Evolutionary conservation across 1,140 invertebrate species (phyloP).

Genomic region (Leptinotarsa defecta): DNA sequence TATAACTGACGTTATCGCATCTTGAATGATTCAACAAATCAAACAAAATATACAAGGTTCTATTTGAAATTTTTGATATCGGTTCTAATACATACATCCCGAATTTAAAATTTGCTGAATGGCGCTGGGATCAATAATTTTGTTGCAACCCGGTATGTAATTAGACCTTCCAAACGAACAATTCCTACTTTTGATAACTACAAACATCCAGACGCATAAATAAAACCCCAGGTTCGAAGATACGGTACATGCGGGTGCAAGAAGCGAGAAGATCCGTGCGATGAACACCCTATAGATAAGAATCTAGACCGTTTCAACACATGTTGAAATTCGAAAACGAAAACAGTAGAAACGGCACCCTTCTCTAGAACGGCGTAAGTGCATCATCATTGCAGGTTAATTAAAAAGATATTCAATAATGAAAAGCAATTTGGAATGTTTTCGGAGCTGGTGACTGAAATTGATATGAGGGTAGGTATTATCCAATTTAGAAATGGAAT

Average conservation of each 20-base stretch:
- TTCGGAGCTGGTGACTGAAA: background rate
- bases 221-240: background rate
- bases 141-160: too few relatives aligned
- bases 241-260: background rate
- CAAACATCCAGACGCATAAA: background rate
- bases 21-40: too few relatives aligned
- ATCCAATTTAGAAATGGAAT: background rate
- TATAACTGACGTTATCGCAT: too few relatives aligned
- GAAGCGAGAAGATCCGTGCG: slow-evolving; percentile 4
- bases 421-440: slow-evolving; percentile 1
- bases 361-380: background rate
- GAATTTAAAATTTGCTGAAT: too few relatives aligned
- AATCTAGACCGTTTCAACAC: slow-evolving; percentile 8
- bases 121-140: too few relatives aligned
- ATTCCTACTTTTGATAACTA: background rate
- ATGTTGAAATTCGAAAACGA: slow-evolving; percentile 3
- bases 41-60: too few relatives aligned
- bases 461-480: slow-evolving; percentile 5
- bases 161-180: too few relatives aligned
- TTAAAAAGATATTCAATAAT: slow-evolving; percentile 4
- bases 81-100: too few relatives aligned
- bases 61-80: too few relatives aligned
- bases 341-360: background rate
- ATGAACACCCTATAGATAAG: slow-evolving; percentile 8
- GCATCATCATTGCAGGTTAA: slow-evolving; percentile 8